Evolutionary conservation across 2,113 vertebrate genomes (phyloP).

Genomic region (Lucifuga dentata): DNA sequence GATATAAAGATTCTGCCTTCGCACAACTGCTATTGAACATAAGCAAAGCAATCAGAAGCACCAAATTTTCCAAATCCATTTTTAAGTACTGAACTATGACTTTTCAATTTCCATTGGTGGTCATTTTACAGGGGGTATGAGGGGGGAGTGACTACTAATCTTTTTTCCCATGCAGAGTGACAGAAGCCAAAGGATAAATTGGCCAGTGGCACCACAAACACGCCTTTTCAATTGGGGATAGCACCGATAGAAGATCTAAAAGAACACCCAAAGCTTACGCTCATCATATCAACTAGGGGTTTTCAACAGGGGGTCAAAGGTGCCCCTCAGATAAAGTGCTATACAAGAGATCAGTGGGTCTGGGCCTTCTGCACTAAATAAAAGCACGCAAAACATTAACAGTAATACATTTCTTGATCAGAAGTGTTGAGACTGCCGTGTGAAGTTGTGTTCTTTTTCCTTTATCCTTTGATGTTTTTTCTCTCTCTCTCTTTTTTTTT

Average conservation of each 20-base stretch:
- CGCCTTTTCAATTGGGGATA: constrained; percentile 91
- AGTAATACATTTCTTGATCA: constrained; percentile 75
- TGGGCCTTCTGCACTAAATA: constrained; percentile 80
- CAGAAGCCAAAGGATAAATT: constrained; percentile 91
- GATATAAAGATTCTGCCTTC: not conserved
- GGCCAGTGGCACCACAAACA: constrained; percentile 90
- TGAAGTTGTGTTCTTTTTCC: constrained; percentile 84
- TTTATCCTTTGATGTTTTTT: constrained; percentile 77
- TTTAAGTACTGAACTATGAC: constrained; percentile 28
- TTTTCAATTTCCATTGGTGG: constrained; percentile 84
- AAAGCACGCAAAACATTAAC: constrained; percentile 68
- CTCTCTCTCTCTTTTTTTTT: constrained; percentile 67
- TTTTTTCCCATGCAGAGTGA: constrained; percentile 94
- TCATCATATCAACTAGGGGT: constrained; percentile 89
- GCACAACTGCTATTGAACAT: not conserved
- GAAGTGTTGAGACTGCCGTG: constrained; percentile 64
- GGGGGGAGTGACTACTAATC: constrained; percentile 85
- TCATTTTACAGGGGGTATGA: constrained; percentile 80
- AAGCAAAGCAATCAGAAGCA: constrained; percentile 31
- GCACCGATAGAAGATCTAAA: constrained; percentile 91
- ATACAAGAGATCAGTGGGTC: constrained; percentile 96
- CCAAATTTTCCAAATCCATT: constrained; percentile 11
- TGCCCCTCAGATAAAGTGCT: constrained; percentile 95
- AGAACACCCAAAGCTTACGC: constrained; percentile 93
- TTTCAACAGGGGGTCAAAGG: constrained; percentile 94